phyloP scores from a whole-genome alignment of 1,140 invertebrate genomes.

The Drosophila erecta region DNA sequence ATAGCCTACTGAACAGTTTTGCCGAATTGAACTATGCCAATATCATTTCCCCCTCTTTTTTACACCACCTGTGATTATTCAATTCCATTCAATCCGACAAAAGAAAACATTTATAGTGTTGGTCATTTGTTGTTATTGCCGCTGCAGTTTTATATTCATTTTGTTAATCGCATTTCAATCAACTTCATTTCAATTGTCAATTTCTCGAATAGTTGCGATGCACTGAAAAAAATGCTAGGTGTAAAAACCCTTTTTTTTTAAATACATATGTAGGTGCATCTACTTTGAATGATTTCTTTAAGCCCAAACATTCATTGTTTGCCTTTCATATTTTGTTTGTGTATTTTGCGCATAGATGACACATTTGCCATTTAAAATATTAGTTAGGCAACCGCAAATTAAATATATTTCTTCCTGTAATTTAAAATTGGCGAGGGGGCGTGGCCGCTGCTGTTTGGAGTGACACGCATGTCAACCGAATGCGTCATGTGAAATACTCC shows the following conservation, averaged over 20 bases:
- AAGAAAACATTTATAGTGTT: slow-evolving; percentile 55
- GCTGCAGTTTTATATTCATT: slow-evolving; percentile 61
- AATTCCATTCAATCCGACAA: slow-evolving; percentile 63
- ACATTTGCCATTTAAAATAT: neutral
- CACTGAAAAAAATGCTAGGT: slow-evolving; percentile 6
- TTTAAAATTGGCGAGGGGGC: neutral
- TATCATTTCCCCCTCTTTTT: slow-evolving; percentile 17
- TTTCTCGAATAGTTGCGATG: neutral
- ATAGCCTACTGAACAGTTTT: slow-evolving; percentile 56
- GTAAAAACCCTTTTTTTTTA: too few species aligned
- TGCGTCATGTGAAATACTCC: slow-evolving; percentile 74
- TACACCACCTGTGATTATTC: slow-evolving; percentile 65
- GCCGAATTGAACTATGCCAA: slow-evolving; percentile 66
- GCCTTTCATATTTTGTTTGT: too few species aligned
- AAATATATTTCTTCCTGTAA: slow-evolving; percentile 17
- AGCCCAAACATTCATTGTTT: too few species aligned
- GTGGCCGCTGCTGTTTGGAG: slow-evolving; percentile 56
- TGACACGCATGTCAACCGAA: slow-evolving; percentile 56
- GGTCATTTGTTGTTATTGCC: slow-evolving; percentile 30
- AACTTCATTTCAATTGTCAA: slow-evolving; percentile 77
- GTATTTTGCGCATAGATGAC: too few species aligned
- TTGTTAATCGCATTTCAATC: slow-evolving; percentile 79
- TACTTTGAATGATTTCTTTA: too few species aligned
- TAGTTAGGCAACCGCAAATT: neutral
- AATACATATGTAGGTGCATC: too few species aligned